phyloP scores from a whole-genome alignment of 2,797 vertebrate genomes.

The Malurus splendens region DNA sequence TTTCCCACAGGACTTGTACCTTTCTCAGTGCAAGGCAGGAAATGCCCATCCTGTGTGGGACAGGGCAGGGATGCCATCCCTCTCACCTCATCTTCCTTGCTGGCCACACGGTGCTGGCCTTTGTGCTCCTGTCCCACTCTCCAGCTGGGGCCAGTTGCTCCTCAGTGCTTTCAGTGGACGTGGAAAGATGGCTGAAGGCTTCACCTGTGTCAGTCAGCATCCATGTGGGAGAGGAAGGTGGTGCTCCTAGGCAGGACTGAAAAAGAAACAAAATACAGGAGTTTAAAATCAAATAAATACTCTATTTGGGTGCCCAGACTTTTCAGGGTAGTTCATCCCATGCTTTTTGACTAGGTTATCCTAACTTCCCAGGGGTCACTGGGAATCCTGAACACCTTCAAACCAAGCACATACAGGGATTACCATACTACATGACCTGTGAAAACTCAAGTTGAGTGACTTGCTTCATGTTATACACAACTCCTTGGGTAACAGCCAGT shows the following conservation, averaged over 20 bases:
- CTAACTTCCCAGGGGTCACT: neutral
- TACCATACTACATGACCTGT: neutral
- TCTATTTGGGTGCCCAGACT: neutral
- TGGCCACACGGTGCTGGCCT: neutral
- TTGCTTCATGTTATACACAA: neutral
- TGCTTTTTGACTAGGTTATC: neutral
- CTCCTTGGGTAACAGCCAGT: neutral
- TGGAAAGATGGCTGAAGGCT: neutral
- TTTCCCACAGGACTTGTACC: neutral
- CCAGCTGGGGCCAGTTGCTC: neutral
- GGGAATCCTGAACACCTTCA: neutral
- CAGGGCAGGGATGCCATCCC: neutral
- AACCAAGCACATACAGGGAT: neutral
- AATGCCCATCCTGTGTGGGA: accelerated
- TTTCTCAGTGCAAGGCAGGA: accelerated
- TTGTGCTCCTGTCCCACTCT: neutral
- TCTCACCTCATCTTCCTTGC: neutral
- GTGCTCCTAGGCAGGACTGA: neutral
- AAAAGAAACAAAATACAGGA: neutral
- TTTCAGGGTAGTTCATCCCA: neutral
- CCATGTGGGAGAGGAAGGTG: neutral
- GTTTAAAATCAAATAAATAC: neutral
- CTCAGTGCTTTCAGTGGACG: neutral
- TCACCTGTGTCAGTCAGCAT: neutral
- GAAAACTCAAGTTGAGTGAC: neutral